These are phyloP conservation scores for Operophtera brumata DNA, from an alignment of 2,888 invertebrate genomes.

Conservation along the genomic window DNA sequence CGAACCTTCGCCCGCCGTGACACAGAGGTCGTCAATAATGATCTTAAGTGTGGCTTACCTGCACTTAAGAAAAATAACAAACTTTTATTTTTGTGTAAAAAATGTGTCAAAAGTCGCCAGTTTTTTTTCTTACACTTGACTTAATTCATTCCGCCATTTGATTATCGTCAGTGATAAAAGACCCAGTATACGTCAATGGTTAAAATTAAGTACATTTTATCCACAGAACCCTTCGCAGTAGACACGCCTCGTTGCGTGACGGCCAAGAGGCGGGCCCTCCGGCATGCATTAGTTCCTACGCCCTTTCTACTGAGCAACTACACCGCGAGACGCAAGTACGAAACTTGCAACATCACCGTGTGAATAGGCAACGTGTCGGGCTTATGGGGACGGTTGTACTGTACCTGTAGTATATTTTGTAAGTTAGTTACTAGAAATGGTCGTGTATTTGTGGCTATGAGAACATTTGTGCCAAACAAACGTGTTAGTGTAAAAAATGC, in stretches of 20 bases:
- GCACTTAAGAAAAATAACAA: too few relatives aligned
- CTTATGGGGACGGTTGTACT: constrained; percentile 10
- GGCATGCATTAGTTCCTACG: constrained; percentile 72
- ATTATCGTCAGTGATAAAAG: too few relatives aligned
- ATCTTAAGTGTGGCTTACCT: too few relatives aligned
- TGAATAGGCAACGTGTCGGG: constrained; percentile 33
- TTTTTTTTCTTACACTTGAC: too few relatives aligned
- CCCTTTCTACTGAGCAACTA: constrained; percentile 77
- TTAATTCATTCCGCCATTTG: too few relatives aligned
- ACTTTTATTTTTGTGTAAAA: too few relatives aligned
- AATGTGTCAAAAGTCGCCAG: too few relatives aligned
- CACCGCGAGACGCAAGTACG: constrained; percentile 48
- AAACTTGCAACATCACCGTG: constrained; percentile 63
- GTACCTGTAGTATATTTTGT: too few relatives aligned
- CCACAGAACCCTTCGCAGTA: constrained; percentile 37
- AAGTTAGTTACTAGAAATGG: neutral
- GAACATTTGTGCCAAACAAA: too few relatives aligned
- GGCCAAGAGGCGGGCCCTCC: constrained; percentile 50
- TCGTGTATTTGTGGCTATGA: neutral
- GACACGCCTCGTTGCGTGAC: constrained; percentile 40
- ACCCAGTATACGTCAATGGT: neutral
- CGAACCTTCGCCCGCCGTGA: too few relatives aligned
- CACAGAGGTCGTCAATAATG: too few relatives aligned
- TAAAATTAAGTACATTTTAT: neutral
- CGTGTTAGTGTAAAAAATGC: too few relatives aligned